phyloP scores from a whole-genome alignment of 2,888 invertebrate species.

The Neuroscelio doddi region DNA sequence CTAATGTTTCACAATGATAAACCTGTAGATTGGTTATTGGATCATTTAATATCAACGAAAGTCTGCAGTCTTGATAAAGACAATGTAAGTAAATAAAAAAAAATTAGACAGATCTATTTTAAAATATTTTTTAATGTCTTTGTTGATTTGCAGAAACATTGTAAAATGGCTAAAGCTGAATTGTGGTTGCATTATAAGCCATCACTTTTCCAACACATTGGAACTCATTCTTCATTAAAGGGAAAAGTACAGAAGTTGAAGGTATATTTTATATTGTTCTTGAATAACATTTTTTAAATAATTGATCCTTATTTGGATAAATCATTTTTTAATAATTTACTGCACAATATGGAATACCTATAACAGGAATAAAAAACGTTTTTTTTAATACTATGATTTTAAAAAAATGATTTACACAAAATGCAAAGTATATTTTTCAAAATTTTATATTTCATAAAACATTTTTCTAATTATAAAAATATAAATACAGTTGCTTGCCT shows the following conservation, averaged over 20 bases:
- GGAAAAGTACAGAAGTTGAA: slow-evolving; percentile 96
- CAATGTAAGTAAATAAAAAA: slow-evolving; percentile 74
- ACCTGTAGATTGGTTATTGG: slow-evolving; percentile 97
- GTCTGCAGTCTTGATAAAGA: slow-evolving; percentile 89
- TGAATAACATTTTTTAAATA: too few relatives aligned
- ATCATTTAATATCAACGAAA: slow-evolving; percentile 90
- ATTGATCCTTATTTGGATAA: too few relatives aligned
- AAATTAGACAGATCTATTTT: background rate
- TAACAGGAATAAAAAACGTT: too few relatives aligned
- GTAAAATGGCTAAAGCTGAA: slow-evolving; percentile 82
- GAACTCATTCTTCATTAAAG: slow-evolving; percentile 93
- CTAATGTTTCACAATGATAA: slow-evolving; percentile 96
- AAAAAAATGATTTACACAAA: too few relatives aligned
- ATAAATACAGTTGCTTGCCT: too few relatives aligned
- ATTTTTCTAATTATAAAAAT: too few relatives aligned
- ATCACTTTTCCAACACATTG: slow-evolving; percentile 96
- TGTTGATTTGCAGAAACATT: slow-evolving; percentile 82
- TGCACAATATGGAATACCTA: too few relatives aligned
- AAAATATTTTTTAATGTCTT: background rate
- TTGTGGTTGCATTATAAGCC: slow-evolving; percentile 91
- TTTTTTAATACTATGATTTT: background rate
- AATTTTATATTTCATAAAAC: too few relatives aligned
- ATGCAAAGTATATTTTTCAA: too few relatives aligned
- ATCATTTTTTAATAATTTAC: too few relatives aligned
- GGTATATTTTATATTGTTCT: slow-evolving; percentile 76